Conservation (phyloP, 2,113 vertebrate species). For the Aix galericulata region DNA sequence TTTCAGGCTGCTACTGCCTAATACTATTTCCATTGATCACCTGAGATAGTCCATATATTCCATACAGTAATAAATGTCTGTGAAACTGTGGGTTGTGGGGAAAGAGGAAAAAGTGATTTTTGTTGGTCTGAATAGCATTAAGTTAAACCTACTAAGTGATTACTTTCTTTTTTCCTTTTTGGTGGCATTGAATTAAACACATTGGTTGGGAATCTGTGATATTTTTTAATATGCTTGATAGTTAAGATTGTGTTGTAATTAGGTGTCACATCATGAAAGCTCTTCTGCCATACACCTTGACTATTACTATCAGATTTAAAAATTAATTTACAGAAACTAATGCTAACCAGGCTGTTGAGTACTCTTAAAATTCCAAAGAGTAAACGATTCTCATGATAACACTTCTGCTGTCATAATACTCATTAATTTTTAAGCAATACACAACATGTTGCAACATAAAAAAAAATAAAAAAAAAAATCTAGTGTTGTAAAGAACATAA, state of each 20-base stretch:
- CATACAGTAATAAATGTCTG: neutral
- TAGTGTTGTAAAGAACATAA: neutral
- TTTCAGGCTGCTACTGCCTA: neutral
- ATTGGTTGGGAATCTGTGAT: conserved; percentile 49
- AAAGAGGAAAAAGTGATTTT: neutral
- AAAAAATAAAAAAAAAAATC: neutral
- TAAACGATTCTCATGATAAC: conserved; percentile 47
- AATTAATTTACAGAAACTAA: conserved; percentile 63
- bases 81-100: neutral
- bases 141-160: conserved; percentile 17
- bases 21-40: neutral
- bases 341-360: conserved; percentile 21
- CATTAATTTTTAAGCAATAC: neutral
- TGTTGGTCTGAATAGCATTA: neutral
- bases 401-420: conserved; percentile 38
- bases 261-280: conserved; percentile 51
- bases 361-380: conserved; percentile 41
- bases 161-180: conserved; percentile 34
- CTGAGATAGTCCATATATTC: neutral
- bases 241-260: conserved; percentile 61
- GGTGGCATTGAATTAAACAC: conserved; percentile 38
- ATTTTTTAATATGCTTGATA: conserved; percentile 32
- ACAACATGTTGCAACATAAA: neutral
- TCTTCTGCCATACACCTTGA: conserved; percentile 43
- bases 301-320: conserved; percentile 45